phyloP scores from a whole-genome alignment of 2,113 vertebrate genomes.

The Poeciliopsis prolifica region DNA sequence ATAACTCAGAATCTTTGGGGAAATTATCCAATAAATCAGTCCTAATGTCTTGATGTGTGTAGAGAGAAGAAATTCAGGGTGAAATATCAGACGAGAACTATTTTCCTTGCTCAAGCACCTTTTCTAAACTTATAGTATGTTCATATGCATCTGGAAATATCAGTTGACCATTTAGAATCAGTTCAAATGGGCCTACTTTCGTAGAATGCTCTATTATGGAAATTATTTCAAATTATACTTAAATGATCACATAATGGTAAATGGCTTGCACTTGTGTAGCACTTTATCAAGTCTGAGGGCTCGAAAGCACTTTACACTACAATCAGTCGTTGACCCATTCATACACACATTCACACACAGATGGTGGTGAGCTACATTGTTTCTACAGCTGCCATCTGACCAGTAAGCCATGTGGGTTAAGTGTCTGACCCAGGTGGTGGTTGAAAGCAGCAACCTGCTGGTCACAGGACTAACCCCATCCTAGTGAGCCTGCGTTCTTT shows the following conservation, averaged over 20 bases:
- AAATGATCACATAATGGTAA: neutral
- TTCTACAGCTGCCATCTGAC: too few relatives aligned
- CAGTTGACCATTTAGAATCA: too few relatives aligned
- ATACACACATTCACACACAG: too few relatives aligned
- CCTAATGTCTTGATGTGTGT: neutral
- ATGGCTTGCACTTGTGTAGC: too few relatives aligned
- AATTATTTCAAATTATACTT: neutral
- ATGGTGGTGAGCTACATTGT: too few relatives aligned
- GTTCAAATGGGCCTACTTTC: neutral
- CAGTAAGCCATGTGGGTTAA: too few relatives aligned
- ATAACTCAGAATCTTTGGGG: neutral
- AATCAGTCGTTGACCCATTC: too few relatives aligned
- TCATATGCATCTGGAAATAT: neutral
- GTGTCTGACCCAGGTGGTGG: too few relatives aligned
- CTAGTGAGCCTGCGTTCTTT: neutral
- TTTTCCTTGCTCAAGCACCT: neutral
- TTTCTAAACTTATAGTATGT: neutral
- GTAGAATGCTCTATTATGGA: neutral
- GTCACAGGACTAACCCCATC: too few relatives aligned
- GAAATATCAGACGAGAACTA: neutral
- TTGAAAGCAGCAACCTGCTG: too few relatives aligned
- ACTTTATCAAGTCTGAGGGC: too few relatives aligned
- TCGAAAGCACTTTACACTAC: too few relatives aligned
- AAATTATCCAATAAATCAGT: neutral
- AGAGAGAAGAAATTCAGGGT: neutral